phyloP scores from a whole-genome alignment of 2,888 invertebrate genomes.

The Caenorhabditis afra region DNA sequence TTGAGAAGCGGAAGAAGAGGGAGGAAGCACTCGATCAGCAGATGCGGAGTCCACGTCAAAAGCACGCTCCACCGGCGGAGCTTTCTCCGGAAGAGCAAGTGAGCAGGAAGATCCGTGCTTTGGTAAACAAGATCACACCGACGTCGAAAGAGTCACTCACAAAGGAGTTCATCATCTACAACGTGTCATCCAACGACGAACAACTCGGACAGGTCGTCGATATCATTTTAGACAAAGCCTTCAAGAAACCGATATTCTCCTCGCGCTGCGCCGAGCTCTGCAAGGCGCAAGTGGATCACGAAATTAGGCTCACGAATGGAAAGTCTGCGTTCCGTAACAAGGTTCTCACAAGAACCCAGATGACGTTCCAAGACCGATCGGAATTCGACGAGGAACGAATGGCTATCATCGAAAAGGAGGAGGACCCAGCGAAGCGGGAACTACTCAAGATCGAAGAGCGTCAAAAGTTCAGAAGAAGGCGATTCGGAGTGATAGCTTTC shows the following conservation, averaged over 20 bases:
- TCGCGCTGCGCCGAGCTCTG: constrained; percentile 68
- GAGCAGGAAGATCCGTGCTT: constrained; percentile 69
- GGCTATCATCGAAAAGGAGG: constrained; percentile 60
- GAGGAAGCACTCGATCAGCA: constrained; percentile 47
- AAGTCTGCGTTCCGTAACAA: constrained; percentile 67
- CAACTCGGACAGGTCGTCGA: constrained; percentile 62
- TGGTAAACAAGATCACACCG: constrained; percentile 78
- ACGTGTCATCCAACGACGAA: constrained; percentile 58
- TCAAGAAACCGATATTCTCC: constrained; percentile 73
- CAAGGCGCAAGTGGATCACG: constrained; percentile 57
- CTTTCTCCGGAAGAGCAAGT: constrained; percentile 53
- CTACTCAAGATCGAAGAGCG: constrained; percentile 59
- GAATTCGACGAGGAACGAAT: constrained; percentile 48
- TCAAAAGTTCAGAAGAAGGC: constrained; percentile 69
- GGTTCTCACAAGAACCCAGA: constrained; percentile 64
- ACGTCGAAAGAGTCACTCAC: constrained; percentile 66
- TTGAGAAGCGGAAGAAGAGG: constrained; percentile 37
- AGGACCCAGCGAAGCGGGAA: constrained; percentile 65
- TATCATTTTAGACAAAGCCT: constrained; percentile 74
- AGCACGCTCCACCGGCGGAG: constrained; percentile 24
- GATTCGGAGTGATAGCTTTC: constrained; percentile 77
- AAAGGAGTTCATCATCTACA: constrained; percentile 65
- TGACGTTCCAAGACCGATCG: constrained; percentile 60
- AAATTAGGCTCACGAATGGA: constrained; percentile 26
- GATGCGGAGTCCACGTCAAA: constrained; percentile 56